Conservation (phyloP, 2,797 vertebrate species). For the Oryzias dopingdopingensis region DNA sequence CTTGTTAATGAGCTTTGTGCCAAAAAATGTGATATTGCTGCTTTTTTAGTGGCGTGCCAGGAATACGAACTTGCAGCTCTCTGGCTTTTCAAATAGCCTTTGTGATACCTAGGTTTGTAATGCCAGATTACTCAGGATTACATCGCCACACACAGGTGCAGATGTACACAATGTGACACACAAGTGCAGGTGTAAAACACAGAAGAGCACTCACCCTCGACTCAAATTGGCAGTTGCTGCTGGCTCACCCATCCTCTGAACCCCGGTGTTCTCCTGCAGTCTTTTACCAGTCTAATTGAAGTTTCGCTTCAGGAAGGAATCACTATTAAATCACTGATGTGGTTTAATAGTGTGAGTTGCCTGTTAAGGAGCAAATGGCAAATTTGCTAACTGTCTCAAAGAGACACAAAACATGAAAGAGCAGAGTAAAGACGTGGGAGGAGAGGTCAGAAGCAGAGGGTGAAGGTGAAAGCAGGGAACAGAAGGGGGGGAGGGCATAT, state of each 20-base stretch:
- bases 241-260: slow-evolving; percentile 59
- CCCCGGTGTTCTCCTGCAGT: slow-evolving; percentile 49
- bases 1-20: slow-evolving; percentile 53
- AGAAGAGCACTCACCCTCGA: slow-evolving; percentile 41
- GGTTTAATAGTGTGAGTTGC: slow-evolving; percentile 44
- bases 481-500: not conserved
- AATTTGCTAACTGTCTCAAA: slow-evolving; percentile 43
- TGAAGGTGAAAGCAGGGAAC: slow-evolving; percentile 26
- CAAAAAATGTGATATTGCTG: slow-evolving; percentile 70
- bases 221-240: slow-evolving; percentile 67
- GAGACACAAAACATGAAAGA: slow-evolving; percentile 19
- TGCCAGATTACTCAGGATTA: slow-evolving; percentile 72
- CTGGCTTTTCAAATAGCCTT: slow-evolving; percentile 61
- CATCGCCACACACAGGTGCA: slow-evolving; percentile 21
- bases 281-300: slow-evolving; percentile 61
- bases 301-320: slow-evolving; percentile 60
- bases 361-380: slow-evolving; percentile 33
- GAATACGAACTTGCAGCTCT: slow-evolving; percentile 63
- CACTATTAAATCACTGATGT: slow-evolving; percentile 39
- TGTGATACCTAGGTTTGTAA: slow-evolving; percentile 55
- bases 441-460: slow-evolving; percentile 35
- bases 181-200: slow-evolving; percentile 23
- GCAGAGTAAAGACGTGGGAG: slow-evolving; percentile 3
- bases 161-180: slow-evolving; percentile 19
- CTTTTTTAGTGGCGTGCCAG: slow-evolving; percentile 65